Evolutionary conservation across 23 tunicate genomes (phyloP), one percentile per base, ranked within the genome.

Genomic region (Ciona savignyi): DNA sequence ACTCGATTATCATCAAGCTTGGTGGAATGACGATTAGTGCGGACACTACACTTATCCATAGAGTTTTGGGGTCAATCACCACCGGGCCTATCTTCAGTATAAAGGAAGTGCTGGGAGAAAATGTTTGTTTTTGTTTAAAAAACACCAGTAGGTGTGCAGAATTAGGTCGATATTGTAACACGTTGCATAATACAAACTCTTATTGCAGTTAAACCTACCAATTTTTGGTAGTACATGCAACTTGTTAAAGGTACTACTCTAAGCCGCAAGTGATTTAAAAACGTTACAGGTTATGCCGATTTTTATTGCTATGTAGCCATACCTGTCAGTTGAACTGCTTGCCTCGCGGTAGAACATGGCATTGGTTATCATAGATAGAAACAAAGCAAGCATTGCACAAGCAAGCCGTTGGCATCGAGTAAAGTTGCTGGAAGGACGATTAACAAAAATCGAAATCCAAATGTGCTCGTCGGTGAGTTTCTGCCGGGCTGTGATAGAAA

Each of bases 341-440:
- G 70, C 75, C 25, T 72, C 76, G 33, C 30, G 22, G 65, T 70
- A 80, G 63, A 80, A 80, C 84, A 80, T 80, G 19, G 77, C 84
- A 42, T 71, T 80, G 0, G 84, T 3, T 19, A 80, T 80, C 84
- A 80, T 80, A 32, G 75, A 26, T 0, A 80, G 84, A 34, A 80
- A 80, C 30, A 80, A 62, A 33, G 75, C 70, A 1, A 62, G 30
- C 48, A 67, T 25, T 3, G 67, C 84, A 63, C 84, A 80, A 32
- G 84, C 84, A 19, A 80, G 62, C 63, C 84, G 35, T 71, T 80
- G 84, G 32, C 77, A 80, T 60, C 84, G 34, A 62, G 84, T 80
- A 30, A 80, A 80, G 56, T 80, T 72, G 77, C 77, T 80, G 25
- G 33, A 34, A 23, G 34, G 25, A 63, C 42, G 77, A 74, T 71